Conservation (phyloP, 2,888 invertebrate species). For the Mechanitis messenoides region DNA sequence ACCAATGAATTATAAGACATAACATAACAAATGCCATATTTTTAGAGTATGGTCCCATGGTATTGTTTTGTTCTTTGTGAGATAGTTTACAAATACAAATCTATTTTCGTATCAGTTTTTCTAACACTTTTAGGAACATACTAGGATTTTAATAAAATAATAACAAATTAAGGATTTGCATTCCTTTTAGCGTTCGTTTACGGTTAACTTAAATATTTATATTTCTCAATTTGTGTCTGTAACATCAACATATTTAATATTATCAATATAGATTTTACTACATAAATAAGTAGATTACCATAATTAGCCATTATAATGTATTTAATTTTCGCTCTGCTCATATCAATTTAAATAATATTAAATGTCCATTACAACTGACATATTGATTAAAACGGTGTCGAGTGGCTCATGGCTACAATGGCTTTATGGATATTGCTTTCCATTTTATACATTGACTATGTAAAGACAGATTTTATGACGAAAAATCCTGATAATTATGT, state of each 20-base stretch:
- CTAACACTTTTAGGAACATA: no score
- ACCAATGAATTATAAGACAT: no score
- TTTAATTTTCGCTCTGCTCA: conserved; percentile 28
- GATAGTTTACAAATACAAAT: no score
- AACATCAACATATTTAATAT: conserved; percentile 2
- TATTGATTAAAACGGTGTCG: conserved; percentile 10
- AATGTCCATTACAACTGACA: conserved; percentile 26
- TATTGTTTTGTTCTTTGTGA: no score
- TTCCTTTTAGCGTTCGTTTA: no score
- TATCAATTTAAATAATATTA: conserved; percentile 29
- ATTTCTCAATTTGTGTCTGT: neutral
- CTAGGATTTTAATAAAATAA: no score
- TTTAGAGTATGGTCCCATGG: no score
- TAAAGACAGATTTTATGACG: conserved; percentile 28
- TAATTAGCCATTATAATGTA: conserved; percentile 28
- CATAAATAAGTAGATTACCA: conserved; percentile 9
- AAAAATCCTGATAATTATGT: conserved; percentile 42
- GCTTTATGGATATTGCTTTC: conserved; percentile 12
- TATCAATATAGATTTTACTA: neutral
- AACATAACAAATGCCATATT: no score
- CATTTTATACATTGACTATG: conserved; percentile 10
- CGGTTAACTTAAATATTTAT: conserved; percentile 1
- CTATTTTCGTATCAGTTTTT: no score
- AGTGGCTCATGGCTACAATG: conserved; percentile 12
- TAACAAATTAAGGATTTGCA: no score